Percentiles rank a stretch among this genome's conserved stretches.
These are phyloP conservation scores for Gymnodraco acuticeps DNA, from an alignment of 2,797 vertebrate genomes.

Conservation along the genomic window DNA sequence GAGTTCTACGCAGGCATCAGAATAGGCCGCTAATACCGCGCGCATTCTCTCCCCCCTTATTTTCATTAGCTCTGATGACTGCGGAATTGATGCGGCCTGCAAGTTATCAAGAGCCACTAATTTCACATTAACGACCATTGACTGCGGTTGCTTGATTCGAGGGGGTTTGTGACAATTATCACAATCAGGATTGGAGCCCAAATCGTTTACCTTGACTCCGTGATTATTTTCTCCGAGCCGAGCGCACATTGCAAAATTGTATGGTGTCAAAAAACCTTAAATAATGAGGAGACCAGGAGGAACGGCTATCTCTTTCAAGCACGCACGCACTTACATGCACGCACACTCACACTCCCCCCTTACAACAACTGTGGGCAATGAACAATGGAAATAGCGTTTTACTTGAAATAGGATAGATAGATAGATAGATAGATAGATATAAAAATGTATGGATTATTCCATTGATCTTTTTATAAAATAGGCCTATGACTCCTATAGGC, in stretches of 20 bases:
- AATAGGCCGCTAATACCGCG: constrained; percentile 84
- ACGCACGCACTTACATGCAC: constrained; percentile 15
- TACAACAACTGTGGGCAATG: constrained; percentile 7
- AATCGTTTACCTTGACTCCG: constrained; percentile 99
- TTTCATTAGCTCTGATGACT: constrained; percentile 91
- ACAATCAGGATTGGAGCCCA: constrained; percentile 99
- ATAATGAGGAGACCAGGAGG: constrained; percentile 72
- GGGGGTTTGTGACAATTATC: constrained; percentile 99
- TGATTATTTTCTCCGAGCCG: constrained; percentile 91
- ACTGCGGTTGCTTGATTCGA: constrained; percentile 98
- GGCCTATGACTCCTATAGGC: not conserved
- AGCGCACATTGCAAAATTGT: constrained; percentile 79
- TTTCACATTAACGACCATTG: constrained; percentile 99
- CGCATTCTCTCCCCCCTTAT: constrained; percentile 77
- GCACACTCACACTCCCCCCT: not conserved
- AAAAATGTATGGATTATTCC: not conserved
- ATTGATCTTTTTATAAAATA: not conserved
- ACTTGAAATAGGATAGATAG: not conserved
- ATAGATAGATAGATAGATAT: not conserved
- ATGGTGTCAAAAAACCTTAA: constrained; percentile 79
- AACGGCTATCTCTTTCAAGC: constrained; percentile 37
- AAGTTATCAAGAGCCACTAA: constrained; percentile 99
- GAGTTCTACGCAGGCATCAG: constrained; percentile 71
- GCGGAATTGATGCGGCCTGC: constrained; percentile 95
- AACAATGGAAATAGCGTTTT: not conserved